These are phyloP conservation scores for Eristalis pertinax DNA, from an alignment of 2,888 invertebrate genomes.

Conservation along the genomic window DNA sequence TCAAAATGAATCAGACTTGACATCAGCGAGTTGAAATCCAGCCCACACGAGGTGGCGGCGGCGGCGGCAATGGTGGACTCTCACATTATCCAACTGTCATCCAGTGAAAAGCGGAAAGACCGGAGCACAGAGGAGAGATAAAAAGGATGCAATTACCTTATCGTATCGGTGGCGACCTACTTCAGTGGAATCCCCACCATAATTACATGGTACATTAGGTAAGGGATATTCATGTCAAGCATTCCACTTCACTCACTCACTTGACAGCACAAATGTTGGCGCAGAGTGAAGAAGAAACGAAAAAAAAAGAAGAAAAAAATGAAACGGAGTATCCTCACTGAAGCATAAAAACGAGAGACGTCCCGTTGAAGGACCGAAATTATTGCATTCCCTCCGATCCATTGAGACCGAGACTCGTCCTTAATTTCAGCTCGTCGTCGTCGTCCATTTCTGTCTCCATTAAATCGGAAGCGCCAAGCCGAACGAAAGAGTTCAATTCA, in stretches of 20 bases:
- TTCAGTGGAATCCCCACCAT: conserved; percentile 40
- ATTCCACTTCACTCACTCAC: conserved; percentile 66
- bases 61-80: not conserved
- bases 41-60: not conserved
- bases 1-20: not conserved
- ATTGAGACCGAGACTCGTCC: conserved; percentile 63
- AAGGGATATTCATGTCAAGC: conserved; percentile 65
- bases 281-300: not conserved
- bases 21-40: conserved; percentile 1
- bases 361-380: conserved; percentile 45
- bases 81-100: conserved; percentile 44
- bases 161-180: conserved; percentile 54
- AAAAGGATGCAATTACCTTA: conserved; percentile 55
- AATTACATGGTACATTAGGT: conserved; percentile 62
- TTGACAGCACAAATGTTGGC: conserved; percentile 54
- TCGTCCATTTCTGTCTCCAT: conserved; percentile 6
- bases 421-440: conserved; percentile 53
- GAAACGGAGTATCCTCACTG: not conserved
- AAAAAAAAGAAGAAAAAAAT: not conserved
- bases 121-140: conserved; percentile 19
- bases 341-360: conserved; percentile 24
- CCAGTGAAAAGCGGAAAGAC: not conserved
- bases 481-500: conserved; percentile 56
- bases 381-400: conserved; percentile 63
- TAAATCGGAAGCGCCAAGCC: conserved; percentile 26